Conservation (phyloP, 2,888 invertebrate species). For the Apamea monoglypha region DNA sequence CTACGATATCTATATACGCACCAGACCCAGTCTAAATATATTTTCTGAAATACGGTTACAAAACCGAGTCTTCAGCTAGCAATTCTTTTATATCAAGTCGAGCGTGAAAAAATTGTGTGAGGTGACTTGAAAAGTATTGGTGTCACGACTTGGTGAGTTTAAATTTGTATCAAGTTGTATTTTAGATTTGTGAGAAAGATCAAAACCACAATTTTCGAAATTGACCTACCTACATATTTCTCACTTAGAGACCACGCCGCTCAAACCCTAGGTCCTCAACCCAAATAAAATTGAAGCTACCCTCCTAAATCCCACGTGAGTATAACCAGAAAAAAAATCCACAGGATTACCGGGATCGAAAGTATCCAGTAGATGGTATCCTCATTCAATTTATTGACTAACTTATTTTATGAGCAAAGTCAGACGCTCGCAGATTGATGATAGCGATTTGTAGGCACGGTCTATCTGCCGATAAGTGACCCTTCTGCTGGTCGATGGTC, state of each 20-base stretch:
- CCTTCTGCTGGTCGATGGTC: conserved; percentile 47
- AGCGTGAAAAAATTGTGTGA: conserved; percentile 54
- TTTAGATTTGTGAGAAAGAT: not conserved
- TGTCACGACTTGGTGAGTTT: conserved; percentile 54
- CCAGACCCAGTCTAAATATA: conserved; percentile 41
- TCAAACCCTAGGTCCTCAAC: not conserved
- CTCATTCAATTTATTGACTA: conserved; percentile 74
- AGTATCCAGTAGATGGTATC: conserved; percentile 66
- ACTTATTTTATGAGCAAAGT: conserved; percentile 72
- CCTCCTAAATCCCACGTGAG: conserved; percentile 21
- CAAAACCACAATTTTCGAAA: not conserved
- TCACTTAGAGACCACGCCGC: not conserved
- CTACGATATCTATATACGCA: conserved; percentile 30
- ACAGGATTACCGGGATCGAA: conserved; percentile 45
- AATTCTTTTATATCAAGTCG: conserved; percentile 61
- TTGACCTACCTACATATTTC: not conserved
- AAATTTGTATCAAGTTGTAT: conserved; percentile 51
- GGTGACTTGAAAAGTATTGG: conserved; percentile 57
- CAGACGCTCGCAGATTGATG: conserved; percentile 69
- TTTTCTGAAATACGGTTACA: conserved; percentile 46
- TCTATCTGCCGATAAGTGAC: conserved; percentile 62
- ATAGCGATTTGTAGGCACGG: conserved; percentile 57
- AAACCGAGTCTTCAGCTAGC: conserved; percentile 27
- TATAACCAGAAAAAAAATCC: conserved; percentile 41
- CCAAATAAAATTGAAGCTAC: conserved; percentile 9